Percentiles rank a stretch among this genome's conserved stretches.
phyloP scores from a whole-genome alignment of 2,113 vertebrate species.

The Myrmecobius fasciatus region DNA sequence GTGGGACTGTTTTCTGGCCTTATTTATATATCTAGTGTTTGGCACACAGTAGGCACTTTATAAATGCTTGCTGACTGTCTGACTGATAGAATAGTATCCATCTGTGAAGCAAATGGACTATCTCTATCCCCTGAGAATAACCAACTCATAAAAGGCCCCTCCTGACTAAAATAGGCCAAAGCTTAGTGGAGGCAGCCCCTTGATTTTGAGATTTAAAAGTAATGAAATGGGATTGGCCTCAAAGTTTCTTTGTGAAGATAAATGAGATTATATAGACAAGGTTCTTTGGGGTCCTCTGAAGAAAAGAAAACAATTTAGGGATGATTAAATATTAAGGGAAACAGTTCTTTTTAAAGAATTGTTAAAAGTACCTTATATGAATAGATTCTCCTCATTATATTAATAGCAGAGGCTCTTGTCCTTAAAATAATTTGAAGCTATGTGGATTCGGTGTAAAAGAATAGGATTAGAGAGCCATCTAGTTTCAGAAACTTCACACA shows the following conservation, averaged over 20 bases:
- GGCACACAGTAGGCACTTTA: not conserved
- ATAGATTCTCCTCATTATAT: slow-evolving; percentile 16
- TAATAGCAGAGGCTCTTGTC: slow-evolving; percentile 24
- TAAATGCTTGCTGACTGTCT: not conserved
- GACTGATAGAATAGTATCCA: not conserved
- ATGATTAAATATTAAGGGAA: slow-evolving; percentile 24
- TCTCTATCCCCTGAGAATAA: not conserved
- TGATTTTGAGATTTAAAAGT: not conserved
- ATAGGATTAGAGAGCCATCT: slow-evolving; percentile 9
- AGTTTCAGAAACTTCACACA: slow-evolving; percentile 36
- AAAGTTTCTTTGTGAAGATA: not conserved
- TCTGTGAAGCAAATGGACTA: not conserved
- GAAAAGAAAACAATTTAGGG: slow-evolving; percentile 1
- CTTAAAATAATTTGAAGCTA: slow-evolving; percentile 15
- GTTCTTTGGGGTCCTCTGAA: slow-evolving; percentile 11
- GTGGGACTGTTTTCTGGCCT: not conserved
- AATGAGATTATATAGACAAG: slow-evolving; percentile 20
- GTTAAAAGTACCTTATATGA: slow-evolving; percentile 4
- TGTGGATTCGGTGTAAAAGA: not conserved
- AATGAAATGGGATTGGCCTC: not conserved
- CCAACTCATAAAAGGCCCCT: not conserved
- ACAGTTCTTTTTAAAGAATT: not conserved
- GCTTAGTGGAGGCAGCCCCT: not conserved
- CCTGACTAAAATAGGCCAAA: not conserved
- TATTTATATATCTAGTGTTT: not conserved